Evolutionary conservation across 2,888 invertebrate species (phyloP).

Genomic region (Trachelus troglodyta): DNA sequence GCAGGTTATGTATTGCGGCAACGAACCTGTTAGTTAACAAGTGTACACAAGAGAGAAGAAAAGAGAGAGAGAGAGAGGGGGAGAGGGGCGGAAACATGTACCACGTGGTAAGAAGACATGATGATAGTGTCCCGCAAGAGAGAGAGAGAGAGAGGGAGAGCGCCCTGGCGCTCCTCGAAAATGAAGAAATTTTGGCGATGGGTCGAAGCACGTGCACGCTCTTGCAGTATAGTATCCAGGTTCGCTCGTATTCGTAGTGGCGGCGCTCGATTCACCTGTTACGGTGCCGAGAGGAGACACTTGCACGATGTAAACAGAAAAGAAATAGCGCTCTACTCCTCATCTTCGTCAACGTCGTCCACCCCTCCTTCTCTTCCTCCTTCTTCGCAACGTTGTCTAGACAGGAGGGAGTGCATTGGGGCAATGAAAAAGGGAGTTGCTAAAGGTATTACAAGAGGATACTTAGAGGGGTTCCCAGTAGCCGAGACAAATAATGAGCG

Average conservation of each 20-base stretch:
- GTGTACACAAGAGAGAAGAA: not conserved
- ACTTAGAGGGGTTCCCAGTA: too few species aligned
- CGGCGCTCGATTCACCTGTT: conserved; percentile 20
- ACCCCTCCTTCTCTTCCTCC: too few species aligned
- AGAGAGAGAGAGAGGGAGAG: too few species aligned
- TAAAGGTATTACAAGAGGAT: too few species aligned
- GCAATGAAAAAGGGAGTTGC: too few species aligned
- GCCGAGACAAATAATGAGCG: conserved; percentile 12
- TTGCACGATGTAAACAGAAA: conserved; percentile 10
- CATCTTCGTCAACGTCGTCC: too few species aligned
- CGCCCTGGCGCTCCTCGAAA: too few species aligned
- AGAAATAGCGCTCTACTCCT: not conserved
- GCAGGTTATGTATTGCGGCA: too few species aligned
- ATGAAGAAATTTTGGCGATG: conserved; percentile 1
- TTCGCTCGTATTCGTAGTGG: conserved; percentile 7
- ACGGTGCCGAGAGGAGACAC: conserved; percentile 16
- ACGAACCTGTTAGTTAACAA: too few species aligned
- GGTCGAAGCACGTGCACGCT: conserved; percentile 1
- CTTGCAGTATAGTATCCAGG: not conserved
- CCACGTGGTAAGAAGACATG: not conserved
- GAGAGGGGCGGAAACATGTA: not conserved
- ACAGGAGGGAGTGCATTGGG: not conserved
- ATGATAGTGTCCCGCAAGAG: too few species aligned
- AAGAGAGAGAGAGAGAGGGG: not conserved
- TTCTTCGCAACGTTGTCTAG: not conserved